phyloP scores from a whole-genome alignment of 2,888 invertebrate genomes.

The Drepana falcataria region DNA sequence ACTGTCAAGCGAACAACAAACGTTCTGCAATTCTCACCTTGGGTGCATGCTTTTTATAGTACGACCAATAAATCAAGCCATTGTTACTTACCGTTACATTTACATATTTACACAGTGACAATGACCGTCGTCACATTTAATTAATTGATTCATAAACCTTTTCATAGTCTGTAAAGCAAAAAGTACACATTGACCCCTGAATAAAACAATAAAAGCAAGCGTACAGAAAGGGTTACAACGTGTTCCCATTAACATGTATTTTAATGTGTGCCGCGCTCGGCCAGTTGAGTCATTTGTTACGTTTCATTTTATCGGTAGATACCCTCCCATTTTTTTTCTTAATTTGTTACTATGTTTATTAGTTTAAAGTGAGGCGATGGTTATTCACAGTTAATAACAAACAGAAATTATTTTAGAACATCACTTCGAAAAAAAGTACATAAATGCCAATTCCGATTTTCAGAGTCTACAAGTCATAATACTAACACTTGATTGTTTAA shows the following conservation, averaged over 20 bases:
- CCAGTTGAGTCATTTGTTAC: slow-evolving; percentile 67
- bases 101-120: slow-evolving; percentile 74
- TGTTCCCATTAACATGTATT: slow-evolving; percentile 66
- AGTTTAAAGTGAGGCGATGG: slow-evolving; percentile 3
- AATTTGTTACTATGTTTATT: slow-evolving; percentile 32
- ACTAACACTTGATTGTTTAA: no score
- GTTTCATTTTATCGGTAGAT: slow-evolving; percentile 47
- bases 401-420: no score
- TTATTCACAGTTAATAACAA: no score
- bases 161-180: slow-evolving; percentile 59
- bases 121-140: slow-evolving; percentile 76
- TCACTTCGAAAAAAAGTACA: no score
- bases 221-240: slow-evolving; percentile 70
- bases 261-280: slow-evolving; percentile 61
- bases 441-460: no score
- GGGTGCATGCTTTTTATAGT: slow-evolving; percentile 44
- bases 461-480: no score
- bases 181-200: slow-evolving; percentile 70
- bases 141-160: slow-evolving; percentile 78
- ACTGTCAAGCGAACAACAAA: slow-evolving; percentile 33
- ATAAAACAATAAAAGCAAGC: slow-evolving; percentile 71
- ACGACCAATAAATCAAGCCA: slow-evolving; percentile 66
- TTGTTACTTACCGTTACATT: slow-evolving; percentile 66
- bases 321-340: slow-evolving; percentile 39
- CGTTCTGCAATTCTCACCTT: slow-evolving; percentile 64